Evolutionary conservation across 2,888 invertebrate genomes (phyloP).

Genomic region (Bruchidius siliquastri): DNA sequence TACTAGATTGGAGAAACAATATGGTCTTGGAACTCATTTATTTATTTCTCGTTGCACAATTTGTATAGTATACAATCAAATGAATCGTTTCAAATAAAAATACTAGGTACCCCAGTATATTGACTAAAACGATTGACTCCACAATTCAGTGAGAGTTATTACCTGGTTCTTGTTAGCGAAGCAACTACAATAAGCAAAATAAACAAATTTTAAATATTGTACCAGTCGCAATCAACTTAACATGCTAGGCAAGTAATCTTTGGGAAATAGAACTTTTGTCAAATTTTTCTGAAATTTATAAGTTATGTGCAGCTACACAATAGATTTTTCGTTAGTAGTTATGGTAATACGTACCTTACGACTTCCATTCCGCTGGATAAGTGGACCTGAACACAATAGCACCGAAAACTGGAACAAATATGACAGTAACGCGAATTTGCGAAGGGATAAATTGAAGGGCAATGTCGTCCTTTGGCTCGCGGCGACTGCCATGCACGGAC

Average conservation of each 20-base stretch:
- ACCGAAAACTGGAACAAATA: neutral
- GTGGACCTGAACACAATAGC: neutral
- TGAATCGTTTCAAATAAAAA: too few relatives aligned
- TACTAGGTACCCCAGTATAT: too few relatives aligned
- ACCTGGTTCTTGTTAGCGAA: too few relatives aligned
- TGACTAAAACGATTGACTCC: too few relatives aligned
- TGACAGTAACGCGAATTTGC: neutral
- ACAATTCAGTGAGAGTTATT: too few relatives aligned
- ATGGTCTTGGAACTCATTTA: too few relatives aligned
- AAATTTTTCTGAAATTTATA: neutral
- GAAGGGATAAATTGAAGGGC: slow-evolving; percentile 17
- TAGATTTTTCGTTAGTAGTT: neutral
- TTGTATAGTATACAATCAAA: too few relatives aligned
- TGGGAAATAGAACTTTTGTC: neutral
- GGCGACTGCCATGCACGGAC: slow-evolving; percentile 3
- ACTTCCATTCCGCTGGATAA: neutral
- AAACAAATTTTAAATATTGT: too few relatives aligned
- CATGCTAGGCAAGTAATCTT: neutral
- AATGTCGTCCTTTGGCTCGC: slow-evolving; percentile 27
- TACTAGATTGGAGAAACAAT: too few relatives aligned
- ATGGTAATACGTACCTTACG: neutral
- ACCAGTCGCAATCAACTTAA: too few relatives aligned
- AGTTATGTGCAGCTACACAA: neutral
- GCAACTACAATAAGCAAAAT: too few relatives aligned
- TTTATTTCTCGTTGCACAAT: too few relatives aligned